Evolutionary conservation across 2,797 vertebrate species (phyloP), one percentile per base, ranked within the genome.

Genomic region (Sphenodon punctatus): DNA sequence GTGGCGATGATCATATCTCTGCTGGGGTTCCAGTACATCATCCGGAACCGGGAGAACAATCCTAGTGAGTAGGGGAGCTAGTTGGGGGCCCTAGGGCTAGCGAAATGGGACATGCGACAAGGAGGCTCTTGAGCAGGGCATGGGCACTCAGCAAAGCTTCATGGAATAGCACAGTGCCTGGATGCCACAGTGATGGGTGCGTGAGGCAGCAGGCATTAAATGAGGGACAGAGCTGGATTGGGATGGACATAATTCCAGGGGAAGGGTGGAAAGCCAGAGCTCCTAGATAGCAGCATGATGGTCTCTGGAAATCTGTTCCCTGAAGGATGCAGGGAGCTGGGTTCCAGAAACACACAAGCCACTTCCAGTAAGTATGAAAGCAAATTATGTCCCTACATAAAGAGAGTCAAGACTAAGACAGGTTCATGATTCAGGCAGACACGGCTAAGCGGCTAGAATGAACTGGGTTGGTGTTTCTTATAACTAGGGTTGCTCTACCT

Each of bases 21-120:
- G 6, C 93, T 98, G 87, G 95, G 97, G 30, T 95, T 98, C 78
- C 89, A 96, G 70, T 97, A 93, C 65, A 88, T 98, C 12, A 93
- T 97, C 65, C 95, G 94, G 80, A 97, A 98, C 88, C 96, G 96
- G 19, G 96, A 96, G 67, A 94, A 92, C 49, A 97, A 97, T 69
- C 97, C 97, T 1, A 69, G 97, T 98, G 93, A 97, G 98, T 96
- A 27, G n/a, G n/a, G n/a, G n/a, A n/a, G n/a, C n/a, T n/a, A n/a
- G n/a, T n/a, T n/a, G n/a, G n/a, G n/a, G n/a, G n/a, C n/a, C n/a
- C n/a, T n/a, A n/a, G n/a, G n/a, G n/a, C n/a, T n/a, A n/a, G n/a
- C n/a, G n/a, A n/a, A n/a, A n/a, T n/a, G n/a, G n/a, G n/a, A n/a
- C n/a, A n/a, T n/a, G n/a, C n/a, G n/a, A n/a, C n/a, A n/a, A n/a